Evolutionary conservation across 64 coral and sea anemone genomes (phyloP).

Genomic region (Dendrophyllia cribrosa): DNA sequence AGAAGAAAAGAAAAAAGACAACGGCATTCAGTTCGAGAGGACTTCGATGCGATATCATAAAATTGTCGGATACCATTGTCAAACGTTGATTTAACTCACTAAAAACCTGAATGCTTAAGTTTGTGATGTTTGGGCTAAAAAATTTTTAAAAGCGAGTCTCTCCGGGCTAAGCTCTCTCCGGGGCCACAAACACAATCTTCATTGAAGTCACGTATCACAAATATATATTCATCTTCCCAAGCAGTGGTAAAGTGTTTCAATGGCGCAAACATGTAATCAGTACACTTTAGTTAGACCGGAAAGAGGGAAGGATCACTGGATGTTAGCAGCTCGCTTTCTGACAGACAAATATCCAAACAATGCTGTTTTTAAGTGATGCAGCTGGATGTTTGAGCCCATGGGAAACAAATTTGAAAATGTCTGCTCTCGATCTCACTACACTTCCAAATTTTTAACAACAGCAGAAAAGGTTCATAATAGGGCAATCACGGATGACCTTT

Average conservation of each 20-base stretch:
- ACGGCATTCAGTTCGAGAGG: not conserved
- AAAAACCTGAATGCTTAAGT: not conserved
- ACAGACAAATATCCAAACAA: slow-evolving; percentile 28
- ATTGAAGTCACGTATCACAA: not conserved
- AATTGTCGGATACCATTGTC: slow-evolving; percentile 7
- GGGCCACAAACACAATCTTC: not conserved
- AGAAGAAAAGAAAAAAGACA: not conserved
- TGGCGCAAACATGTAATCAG: not conserved
- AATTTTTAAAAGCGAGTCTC: not conserved
- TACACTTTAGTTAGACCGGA: not conserved
- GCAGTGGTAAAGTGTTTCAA: not conserved
- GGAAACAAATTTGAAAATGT: not conserved
- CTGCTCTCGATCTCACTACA: not conserved
- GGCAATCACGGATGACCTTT: slow-evolving; percentile 88
- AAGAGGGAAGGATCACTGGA: not conserved
- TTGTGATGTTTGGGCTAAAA: not conserved
- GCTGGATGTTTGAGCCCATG: not conserved
- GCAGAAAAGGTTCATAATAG: slow-evolving; percentile 46
- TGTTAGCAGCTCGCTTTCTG: not conserved
- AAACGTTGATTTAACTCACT: slow-evolving; percentile 14
- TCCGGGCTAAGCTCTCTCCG: no score
- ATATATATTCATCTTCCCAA: not conserved
- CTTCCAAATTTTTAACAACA: not conserved
- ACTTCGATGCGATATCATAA: not conserved
- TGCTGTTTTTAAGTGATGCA: not conserved